Percentiles rank a stretch among this genome's conserved stretches.
Evolutionary conservation across 2,797 vertebrate species (phyloP).

Genomic region (Sitta carolinensis): DNA sequence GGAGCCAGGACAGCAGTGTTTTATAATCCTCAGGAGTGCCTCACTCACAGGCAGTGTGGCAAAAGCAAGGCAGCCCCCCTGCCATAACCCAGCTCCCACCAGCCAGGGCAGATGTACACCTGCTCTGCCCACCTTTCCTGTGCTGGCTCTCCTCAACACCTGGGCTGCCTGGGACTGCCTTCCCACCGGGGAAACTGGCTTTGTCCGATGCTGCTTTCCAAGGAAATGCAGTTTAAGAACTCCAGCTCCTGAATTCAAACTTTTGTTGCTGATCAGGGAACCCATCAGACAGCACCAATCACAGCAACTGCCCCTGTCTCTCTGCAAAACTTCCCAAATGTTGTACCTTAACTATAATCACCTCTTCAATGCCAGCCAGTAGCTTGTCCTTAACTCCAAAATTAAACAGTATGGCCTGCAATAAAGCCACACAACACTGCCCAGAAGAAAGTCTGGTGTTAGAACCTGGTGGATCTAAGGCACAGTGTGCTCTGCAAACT

Average conservation of each 20-base stretch:
- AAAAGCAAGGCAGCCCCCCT: background rate
- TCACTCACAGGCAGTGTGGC: background rate
- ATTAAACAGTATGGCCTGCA: background rate
- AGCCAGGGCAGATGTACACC: background rate
- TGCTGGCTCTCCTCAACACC: background rate
- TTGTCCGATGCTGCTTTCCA: background rate
- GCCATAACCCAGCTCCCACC: background rate
- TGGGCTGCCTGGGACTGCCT: background rate
- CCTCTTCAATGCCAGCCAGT: background rate
- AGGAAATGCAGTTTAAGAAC: background rate
- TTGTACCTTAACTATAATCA: background rate
- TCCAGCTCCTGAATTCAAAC: background rate
- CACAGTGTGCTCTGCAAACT: background rate
- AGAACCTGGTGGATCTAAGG: background rate
- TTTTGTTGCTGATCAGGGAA: background rate
- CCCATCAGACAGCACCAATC: background rate
- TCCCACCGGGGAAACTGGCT: background rate
- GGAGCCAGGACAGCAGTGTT: background rate
- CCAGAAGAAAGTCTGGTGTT: background rate
- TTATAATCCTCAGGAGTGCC: background rate
- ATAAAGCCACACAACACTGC: background rate
- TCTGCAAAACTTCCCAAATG: background rate
- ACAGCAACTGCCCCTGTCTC: rapidly evolving
- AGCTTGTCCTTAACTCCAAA: background rate
- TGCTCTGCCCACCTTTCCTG: background rate